Evolutionary conservation across 2,888 invertebrate species (phyloP).

Genomic region (Aricia artaxerxes): DNA sequence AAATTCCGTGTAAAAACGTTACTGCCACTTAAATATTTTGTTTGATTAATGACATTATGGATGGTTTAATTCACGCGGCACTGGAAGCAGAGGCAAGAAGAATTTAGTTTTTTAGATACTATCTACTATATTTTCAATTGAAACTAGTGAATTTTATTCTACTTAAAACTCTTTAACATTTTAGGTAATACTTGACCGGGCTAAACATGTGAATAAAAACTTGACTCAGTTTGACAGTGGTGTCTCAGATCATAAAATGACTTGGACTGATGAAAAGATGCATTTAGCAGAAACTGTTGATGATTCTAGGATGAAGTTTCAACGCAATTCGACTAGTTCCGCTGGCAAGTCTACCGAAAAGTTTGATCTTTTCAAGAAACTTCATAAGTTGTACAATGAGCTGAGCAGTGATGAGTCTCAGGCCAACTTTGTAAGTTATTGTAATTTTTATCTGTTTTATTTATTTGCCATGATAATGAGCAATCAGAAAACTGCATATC

Average conservation of each 20-base stretch:
- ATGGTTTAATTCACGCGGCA: constrained; percentile 81
- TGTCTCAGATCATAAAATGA: constrained; percentile 77
- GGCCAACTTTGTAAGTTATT: constrained; percentile 68
- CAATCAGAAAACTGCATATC: no score
- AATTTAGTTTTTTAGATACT: constrained; percentile 57
- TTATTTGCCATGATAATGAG: background rate
- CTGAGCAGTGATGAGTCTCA: constrained; percentile 73
- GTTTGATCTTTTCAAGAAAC: constrained; percentile 76
- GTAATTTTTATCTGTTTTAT: constrained; percentile 9
- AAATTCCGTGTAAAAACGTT: constrained; percentile 66
- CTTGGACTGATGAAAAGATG: constrained; percentile 78
- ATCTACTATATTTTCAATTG: constrained; percentile 42
- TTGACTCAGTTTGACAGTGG: constrained; percentile 72
- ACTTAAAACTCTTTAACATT: constrained; percentile 47
- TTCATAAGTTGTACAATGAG: constrained; percentile 74
- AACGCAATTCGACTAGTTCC: constrained; percentile 65
- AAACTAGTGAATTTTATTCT: constrained; percentile 34
- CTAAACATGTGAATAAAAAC: constrained; percentile 75
- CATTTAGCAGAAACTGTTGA: constrained; percentile 74
- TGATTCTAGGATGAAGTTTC: constrained; percentile 74
- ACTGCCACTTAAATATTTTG: constrained; percentile 69
- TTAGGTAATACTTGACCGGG: constrained; percentile 74
- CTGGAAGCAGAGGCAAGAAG: constrained; percentile 76
- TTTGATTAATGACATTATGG: constrained; percentile 78
- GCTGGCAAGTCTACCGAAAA: constrained; percentile 64